Base-by-base conservation (phyloP, 2,888 invertebrate genomes). In the Muscina levida region DNA sequence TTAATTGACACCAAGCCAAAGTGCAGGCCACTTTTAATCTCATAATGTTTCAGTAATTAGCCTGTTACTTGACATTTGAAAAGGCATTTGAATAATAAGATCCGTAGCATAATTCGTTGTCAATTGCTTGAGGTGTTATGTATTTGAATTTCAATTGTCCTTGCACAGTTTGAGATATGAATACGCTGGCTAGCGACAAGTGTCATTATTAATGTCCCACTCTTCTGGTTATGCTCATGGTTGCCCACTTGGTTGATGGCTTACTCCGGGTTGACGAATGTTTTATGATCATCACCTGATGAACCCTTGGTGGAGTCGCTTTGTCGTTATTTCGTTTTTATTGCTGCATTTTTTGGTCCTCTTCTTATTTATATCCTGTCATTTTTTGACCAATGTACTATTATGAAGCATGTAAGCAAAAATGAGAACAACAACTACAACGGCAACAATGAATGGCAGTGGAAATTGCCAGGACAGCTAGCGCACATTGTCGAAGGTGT, bases 261-360 rank as follows among this genome's bases (percentile, higher is more conserved):
- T 72, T 73, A 73, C 48, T 53, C 22, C 24, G 22, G 24, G 71
- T 71, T 22, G 74, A 75, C 57, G 65, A 39, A n/a, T 53, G 48
- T 77, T 81, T 81, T 77, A 77, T 75, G 56, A 68, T 72, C 77
- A 74, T 75, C 77, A 77, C 80, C 77, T 81, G 77, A n/a, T n/a
- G n/a, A 26, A 71, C 10, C 31, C 26, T 74, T 72, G 59, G 65
- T 68, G 53, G 37, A 42, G 24, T 44, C 59, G 31, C 31, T 59
- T 71, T 42, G 53, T 53, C 24, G 24, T 48, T 17, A 42, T 71
- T 53, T 66, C n/a, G 37, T 62, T 62, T 62, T 62, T 62, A 62
- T 31, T 62, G 62, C 62, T 22, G 39, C 22, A 19, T 42, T 19
- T 10, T 51, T 10, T 62, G 42, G 42, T 17, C 42, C 66, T 70